A percentile compares a stretch with the other conserved stretches of the same genome.
These are phyloP conservation scores for Brachylomia viminalis DNA, from an alignment of 2,888 invertebrate species.

Conservation along the genomic window DNA sequence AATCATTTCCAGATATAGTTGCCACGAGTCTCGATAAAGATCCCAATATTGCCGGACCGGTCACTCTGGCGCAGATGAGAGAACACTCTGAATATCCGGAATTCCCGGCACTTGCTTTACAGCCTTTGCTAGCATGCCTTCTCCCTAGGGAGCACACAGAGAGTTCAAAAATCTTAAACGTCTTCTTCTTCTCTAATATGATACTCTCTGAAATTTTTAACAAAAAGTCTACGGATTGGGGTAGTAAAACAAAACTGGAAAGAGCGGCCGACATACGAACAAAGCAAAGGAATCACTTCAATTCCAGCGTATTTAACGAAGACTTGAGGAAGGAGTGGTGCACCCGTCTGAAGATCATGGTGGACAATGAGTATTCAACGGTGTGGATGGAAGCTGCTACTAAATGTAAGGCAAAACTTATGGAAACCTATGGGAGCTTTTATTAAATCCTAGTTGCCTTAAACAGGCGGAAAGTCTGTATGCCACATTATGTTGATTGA, in stretches of 20 bases:
- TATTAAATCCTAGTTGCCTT: no score
- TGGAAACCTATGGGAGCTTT: background rate
- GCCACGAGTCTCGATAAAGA: background rate
- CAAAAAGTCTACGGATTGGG: background rate
- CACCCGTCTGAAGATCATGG: conserved; percentile 7
- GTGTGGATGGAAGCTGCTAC: conserved; percentile 13
- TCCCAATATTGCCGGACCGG: background rate
- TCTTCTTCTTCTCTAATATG: conserved; percentile 14
- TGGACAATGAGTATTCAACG: conserved; percentile 11
- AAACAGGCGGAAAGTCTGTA: no score
- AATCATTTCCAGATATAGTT: conserved; percentile 4
- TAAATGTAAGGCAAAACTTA: conserved; percentile 10
- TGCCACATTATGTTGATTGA: no score
- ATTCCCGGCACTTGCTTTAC: conserved; percentile 3
- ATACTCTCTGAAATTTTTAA: conserved; percentile 3
- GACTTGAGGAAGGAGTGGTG: background rate
- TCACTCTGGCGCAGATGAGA: conserved; percentile 8
- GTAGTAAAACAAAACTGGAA: background rate
- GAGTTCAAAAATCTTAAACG: background rate
- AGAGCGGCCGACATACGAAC: background rate
- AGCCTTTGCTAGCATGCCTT: conserved; percentile 20
- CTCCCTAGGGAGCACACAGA: background rate
- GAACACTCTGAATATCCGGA: background rate
- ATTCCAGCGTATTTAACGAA: background rate
- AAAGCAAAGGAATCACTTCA: conserved; percentile 5